These are phyloP conservation scores for Drosophila littoralis DNA, from an alignment of 1,140 invertebrate species.

Conservation along the genomic window DNA sequence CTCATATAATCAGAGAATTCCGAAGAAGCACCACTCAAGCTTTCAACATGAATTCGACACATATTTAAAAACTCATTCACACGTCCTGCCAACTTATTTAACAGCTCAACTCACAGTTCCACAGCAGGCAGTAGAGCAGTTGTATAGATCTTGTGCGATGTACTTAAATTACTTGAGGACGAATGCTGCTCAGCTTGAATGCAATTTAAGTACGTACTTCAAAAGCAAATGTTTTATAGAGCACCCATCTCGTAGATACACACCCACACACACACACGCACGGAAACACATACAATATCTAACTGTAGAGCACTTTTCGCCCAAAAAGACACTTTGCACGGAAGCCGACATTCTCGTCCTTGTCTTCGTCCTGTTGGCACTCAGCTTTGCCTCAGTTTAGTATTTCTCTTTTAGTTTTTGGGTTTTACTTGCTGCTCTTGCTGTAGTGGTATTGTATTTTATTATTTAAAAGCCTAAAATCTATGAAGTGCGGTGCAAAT, in stretches of 20 bases:
- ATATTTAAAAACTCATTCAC: constrained; percentile 77
- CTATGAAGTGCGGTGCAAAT: constrained; percentile 81
- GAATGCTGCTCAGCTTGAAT: constrained; percentile 70
- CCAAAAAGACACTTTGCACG: constrained; percentile 62
- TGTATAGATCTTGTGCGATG: constrained; percentile 54
- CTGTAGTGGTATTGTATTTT: constrained; percentile 60
- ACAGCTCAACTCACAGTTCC: constrained; percentile 53
- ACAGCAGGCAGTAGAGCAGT: constrained; percentile 36
- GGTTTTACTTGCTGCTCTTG: constrained; percentile 7
- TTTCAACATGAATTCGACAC: constrained; percentile 65
- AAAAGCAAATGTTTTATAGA: constrained; percentile 79
- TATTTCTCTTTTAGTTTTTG: constrained; percentile 38
- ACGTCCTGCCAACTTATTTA: constrained; percentile 79
- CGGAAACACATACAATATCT: constrained; percentile 25
- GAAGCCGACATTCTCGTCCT: constrained; percentile 38
- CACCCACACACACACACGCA: constrained; percentile 42
- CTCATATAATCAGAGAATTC: constrained; percentile 19
- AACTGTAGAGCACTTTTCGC: constrained; percentile 42
- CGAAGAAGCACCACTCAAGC: background rate
- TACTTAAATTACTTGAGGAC: constrained; percentile 61
- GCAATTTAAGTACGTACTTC: constrained; percentile 80
- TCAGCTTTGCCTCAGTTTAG: constrained; percentile 19
- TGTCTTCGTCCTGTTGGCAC: constrained; percentile 38
- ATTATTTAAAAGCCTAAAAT: constrained; percentile 83
- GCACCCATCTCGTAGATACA: constrained; percentile 54